phyloP scores from a whole-genome alignment of 2,797 vertebrate genomes.

The Micropoecilia bifurca region DNA sequence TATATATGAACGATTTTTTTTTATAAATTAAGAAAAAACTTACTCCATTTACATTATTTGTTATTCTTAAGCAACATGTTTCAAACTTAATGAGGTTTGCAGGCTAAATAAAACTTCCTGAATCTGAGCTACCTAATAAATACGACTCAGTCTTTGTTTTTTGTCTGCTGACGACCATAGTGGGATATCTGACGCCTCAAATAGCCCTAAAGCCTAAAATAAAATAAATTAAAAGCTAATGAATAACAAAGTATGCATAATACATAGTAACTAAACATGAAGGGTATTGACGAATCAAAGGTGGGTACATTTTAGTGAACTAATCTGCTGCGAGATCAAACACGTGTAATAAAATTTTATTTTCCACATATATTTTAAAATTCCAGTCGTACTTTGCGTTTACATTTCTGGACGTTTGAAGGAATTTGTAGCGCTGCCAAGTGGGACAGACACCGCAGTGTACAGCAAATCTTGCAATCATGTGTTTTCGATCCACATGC shows the following conservation, averaged over 20 bases:
- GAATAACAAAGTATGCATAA: background rate
- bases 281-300: background rate
- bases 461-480: background rate
- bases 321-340: background rate
- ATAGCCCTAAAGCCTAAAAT: background rate
- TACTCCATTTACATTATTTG: background rate
- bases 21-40: background rate
- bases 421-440: background rate
- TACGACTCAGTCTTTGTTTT: background rate
- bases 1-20: background rate
- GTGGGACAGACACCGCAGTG: background rate
- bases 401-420: background rate
- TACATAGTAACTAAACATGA: background rate
- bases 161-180: no score
- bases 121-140: background rate
- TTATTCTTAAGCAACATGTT: no score
- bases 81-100: background rate
- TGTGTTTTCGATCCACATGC: background rate
- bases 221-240: background rate
- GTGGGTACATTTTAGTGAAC: background rate
- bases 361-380: background rate
- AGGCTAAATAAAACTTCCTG: background rate
- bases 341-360: background rate
- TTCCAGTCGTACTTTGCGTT: background rate
- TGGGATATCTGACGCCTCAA: background rate